Percentiles rank a stretch among this genome's conserved stretches.
These are phyloP conservation scores for Charaxes varanes DNA, from an alignment of 1,140 invertebrate genomes.

Conservation along the genomic window DNA sequence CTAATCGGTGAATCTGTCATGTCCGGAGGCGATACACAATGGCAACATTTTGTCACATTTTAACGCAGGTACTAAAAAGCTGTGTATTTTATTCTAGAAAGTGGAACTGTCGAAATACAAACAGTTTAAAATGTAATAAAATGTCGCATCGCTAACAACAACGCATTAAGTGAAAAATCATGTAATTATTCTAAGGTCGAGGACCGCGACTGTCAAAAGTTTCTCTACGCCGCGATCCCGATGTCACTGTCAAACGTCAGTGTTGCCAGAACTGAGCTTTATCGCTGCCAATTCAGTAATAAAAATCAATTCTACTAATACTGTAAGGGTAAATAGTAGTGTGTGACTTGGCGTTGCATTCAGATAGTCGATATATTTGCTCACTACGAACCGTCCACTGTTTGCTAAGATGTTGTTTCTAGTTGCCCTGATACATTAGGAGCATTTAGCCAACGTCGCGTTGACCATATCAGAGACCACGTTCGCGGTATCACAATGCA, in stretches of 20 bases:
- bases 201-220: neutral
- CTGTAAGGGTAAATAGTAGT: neutral
- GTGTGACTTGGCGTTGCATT: slow-evolving; percentile 7
- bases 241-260: neutral
- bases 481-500: too few relatives aligned
- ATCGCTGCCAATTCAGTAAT: neutral
- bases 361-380: too few relatives aligned
- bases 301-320: neutral
- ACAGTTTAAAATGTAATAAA: slow-evolving; percentile 22
- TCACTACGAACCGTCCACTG: too few relatives aligned
- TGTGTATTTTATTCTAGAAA: slow-evolving; percentile 24
- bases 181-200: slow-evolving; percentile 2
- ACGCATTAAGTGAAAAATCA: slow-evolving; percentile 10
- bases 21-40: slow-evolving; percentile 20
- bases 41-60: slow-evolving; percentile 10
- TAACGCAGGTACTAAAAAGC: slow-evolving; percentile 26
- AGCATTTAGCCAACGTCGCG: too few relatives aligned
- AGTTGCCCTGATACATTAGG: too few relatives aligned
- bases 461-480: too few relatives aligned
- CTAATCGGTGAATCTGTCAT: slow-evolving; percentile 12
- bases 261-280: slow-evolving; percentile 1
- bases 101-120: slow-evolving; percentile 27
- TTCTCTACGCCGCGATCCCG: slow-evolving; percentile 3
- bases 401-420: too few relatives aligned
- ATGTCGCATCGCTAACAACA: slow-evolving; percentile 15